Evolutionary conservation across 2,888 invertebrate species (phyloP), one percentile per base, ranked within the genome.

Genomic region (Diarsia brunnea): DNA sequence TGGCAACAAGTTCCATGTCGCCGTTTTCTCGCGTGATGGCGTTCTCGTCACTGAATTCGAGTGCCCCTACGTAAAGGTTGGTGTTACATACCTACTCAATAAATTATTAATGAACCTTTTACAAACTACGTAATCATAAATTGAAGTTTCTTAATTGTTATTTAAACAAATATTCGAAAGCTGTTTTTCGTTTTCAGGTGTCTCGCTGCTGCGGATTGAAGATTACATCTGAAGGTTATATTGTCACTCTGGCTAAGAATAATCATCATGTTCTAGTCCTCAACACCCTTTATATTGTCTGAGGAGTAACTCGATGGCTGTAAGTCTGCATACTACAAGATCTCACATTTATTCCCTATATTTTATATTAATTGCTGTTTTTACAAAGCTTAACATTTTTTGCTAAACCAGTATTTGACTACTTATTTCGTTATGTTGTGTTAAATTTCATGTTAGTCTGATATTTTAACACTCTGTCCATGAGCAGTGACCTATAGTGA

Each of bases 241-340:
- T 99, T 90, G 98, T 99, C 89, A 99, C 99, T 87, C 97, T 99
- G 97, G 99, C 99, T 94, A 99, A 99, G 97, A 99, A 99, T 97
- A 99, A 99, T 97, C 99, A 99, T 97, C 99, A 99, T 96, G 99
- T 99, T 92, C 98, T 99, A 96, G 99, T 99, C 95, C 97, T 99
- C 96, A 98, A 99, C 97, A 99, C 98, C 91, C 97, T 99, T 93
- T 98, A 98, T 97, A 98, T 98, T 97, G 98, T 98, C 97, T 98
- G 98, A 98, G 98, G 97, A 93, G 92, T 88, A 92, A 94, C 95
- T 95, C 94, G 93, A 95, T 95, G 95, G 96, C 96, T 95, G 96
- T 96, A 96, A 96, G 96, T 96, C 96, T 96, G 95, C 96, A 96
- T 95, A 95, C 95, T 95, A 95, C 96, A 95, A 96, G 96, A 96